A percentile compares a stretch with the other conserved stretches of the same genome.
phyloP scores from a whole-genome alignment of 2,113 vertebrate genomes.

The Lucifuga dentata region DNA sequence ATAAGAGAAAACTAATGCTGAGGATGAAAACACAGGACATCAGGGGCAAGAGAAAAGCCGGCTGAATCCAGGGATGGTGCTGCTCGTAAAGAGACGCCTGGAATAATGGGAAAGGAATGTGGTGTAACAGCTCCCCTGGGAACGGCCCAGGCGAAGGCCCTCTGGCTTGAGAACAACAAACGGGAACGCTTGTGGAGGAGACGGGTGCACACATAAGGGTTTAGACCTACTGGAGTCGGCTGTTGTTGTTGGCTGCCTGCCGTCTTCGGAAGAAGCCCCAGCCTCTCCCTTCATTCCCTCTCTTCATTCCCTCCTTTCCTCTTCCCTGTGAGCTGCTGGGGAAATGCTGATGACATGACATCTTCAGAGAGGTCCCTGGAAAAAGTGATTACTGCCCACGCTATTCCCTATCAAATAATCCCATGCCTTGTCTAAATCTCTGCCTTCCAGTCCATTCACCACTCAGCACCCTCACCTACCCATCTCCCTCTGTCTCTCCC shows the following conservation, averaged over 20 bases:
- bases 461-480: slow-evolving; percentile 14
- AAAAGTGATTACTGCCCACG: slow-evolving; percentile 71
- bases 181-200: slow-evolving; percentile 65
- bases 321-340: slow-evolving; percentile 68
- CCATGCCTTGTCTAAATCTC: slow-evolving; percentile 32
- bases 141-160: slow-evolving; percentile 84
- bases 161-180: slow-evolving; percentile 83
- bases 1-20: slow-evolving; percentile 56
- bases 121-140: slow-evolving; percentile 85
- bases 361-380: slow-evolving; percentile 81
- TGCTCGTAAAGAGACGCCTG: slow-evolving; percentile 80
- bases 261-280: slow-evolving; percentile 84
- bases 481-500: slow-evolving; percentile 8
- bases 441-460: slow-evolving; percentile 18
- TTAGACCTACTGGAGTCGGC: slow-evolving; percentile 94
- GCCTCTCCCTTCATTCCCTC: slow-evolving; percentile 53
- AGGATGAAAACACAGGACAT: slow-evolving; percentile 67
- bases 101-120: slow-evolving; percentile 82
- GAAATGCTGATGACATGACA: slow-evolving; percentile 89
- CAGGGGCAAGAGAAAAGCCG: slow-evolving; percentile 68
- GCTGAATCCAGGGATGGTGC: slow-evolving; percentile 69
- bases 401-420: slow-evolving; percentile 57
- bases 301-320: slow-evolving; percentile 42
- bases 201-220: slow-evolving; percentile 88
- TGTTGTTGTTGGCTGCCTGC: slow-evolving; percentile 92